Evolutionary conservation across 2,888 invertebrate species (phyloP).

Genomic region (Ormyrus thymus): DNA sequence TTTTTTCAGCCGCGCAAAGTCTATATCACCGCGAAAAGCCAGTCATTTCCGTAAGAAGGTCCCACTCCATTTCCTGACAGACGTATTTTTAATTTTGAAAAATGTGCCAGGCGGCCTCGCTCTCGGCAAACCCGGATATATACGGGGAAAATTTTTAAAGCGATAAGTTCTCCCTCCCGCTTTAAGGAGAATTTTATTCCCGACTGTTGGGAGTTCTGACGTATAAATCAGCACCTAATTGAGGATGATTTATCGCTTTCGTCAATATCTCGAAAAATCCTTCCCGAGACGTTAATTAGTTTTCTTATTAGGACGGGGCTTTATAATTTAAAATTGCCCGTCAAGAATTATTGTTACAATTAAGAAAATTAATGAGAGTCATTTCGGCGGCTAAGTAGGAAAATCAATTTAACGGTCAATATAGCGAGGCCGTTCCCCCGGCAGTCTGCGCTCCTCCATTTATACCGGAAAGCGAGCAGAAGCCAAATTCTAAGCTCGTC

Average conservation of each 20-base stretch:
- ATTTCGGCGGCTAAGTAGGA: too few species aligned
- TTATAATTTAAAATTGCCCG: too few species aligned
- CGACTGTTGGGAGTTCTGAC: neutral
- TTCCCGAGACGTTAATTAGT: too few species aligned
- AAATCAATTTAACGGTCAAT: too few species aligned
- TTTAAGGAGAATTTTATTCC: neutral
- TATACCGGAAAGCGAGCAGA: too few species aligned
- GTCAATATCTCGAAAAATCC: too few species aligned
- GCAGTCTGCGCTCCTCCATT: too few species aligned
- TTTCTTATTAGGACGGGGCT: too few species aligned
- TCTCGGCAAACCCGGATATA: neutral
- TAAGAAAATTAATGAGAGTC: too few species aligned
- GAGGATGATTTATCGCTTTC: neutral
- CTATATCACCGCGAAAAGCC: constrained; percentile 26
- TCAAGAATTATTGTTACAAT: too few species aligned
- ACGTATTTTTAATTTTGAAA: constrained; percentile 48
- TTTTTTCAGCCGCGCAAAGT: constrained; percentile 9
- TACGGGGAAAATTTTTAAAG: constrained; percentile 12
- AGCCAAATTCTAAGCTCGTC: constrained; percentile 4
- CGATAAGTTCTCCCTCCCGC: too few species aligned
- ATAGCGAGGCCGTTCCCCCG: too few species aligned
- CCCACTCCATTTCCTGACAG: constrained; percentile 18
- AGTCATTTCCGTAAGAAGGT: constrained; percentile 33
- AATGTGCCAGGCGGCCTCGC: constrained; percentile 55
- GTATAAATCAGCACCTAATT: neutral